phyloP scores from a whole-genome alignment of 2,888 invertebrate genomes.

The Halictus ligatus region DNA sequence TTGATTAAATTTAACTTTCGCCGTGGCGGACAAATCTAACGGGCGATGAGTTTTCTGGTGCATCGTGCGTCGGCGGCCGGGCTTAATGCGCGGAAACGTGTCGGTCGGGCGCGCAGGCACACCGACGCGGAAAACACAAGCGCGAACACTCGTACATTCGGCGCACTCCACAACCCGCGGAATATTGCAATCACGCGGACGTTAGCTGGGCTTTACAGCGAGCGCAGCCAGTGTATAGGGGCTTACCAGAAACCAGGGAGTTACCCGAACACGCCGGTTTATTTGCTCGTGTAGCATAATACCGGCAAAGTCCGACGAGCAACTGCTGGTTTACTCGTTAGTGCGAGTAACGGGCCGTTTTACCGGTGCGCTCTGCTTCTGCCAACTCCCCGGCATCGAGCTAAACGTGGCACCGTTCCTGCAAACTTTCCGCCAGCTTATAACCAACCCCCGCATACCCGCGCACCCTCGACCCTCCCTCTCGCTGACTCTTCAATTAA shows the following conservation, averaged over 20 bases:
- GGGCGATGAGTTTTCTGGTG: conserved; percentile 61
- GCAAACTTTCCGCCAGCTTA: conserved; percentile 61
- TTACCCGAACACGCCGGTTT: conserved; percentile 74
- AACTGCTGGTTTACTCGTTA: conserved; percentile 74
- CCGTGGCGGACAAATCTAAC: conserved; percentile 40
- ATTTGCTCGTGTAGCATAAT: conserved; percentile 75
- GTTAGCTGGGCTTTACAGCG: conserved; percentile 73
- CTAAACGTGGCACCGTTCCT: conserved; percentile 62
- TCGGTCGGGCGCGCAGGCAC: conserved; percentile 20
- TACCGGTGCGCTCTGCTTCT: conserved; percentile 54
- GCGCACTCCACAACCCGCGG: conserved; percentile 71
- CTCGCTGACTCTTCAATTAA: conserved; percentile 66
- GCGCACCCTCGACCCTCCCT: not conserved
- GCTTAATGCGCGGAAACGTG: conserved; percentile 44
- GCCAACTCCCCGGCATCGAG: conserved; percentile 46
- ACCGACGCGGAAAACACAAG: conserved; percentile 52
- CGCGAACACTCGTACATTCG: conserved; percentile 63
- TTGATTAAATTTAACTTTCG: conserved; percentile 61
- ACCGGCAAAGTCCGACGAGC: conserved; percentile 73
- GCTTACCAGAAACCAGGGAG: conserved; percentile 75
- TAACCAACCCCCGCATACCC: conserved; percentile 17
- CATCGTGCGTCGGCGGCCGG: conserved; percentile 26
- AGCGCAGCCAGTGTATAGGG: conserved; percentile 71
- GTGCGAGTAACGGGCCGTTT: conserved; percentile 74
- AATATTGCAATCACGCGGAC: conserved; percentile 75